Percentiles rank a stretch among this genome's conserved stretches.
Conservation (phyloP, 2,797 vertebrate genomes). For the Mus caroli region DNA sequence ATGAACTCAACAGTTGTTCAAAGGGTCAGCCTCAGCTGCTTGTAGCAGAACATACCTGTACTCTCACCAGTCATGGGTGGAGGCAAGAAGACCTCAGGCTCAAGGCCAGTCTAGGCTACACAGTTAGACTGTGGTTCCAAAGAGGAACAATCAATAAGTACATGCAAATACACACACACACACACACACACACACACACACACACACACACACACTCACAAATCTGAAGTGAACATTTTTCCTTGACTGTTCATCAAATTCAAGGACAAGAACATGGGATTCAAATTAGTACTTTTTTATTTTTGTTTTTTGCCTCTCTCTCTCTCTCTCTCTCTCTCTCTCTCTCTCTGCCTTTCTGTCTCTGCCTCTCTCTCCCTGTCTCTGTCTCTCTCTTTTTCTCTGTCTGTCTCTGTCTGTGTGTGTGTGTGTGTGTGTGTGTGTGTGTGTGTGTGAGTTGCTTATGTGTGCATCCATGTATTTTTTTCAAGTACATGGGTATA, state of each 20-base stretch:
- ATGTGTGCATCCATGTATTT: background rate
- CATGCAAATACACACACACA: background rate
- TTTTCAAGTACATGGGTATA: background rate
- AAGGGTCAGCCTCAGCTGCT: constrained; percentile 24
- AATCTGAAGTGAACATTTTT: background rate
- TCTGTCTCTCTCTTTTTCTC: no score
- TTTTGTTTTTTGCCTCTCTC: background rate
- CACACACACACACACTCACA: background rate
- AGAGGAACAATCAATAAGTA: background rate
- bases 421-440: background rate
- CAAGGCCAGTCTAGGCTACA: background rate
- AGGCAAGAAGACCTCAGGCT: background rate
- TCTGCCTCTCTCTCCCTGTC: background rate
- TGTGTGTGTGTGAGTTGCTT: background rate
- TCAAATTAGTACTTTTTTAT: background rate
- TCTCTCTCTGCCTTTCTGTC: no score
- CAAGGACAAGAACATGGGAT: background rate
- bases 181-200: background rate
- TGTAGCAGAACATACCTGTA: background rate
- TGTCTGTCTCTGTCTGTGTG: no score
- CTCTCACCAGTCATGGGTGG: background rate
- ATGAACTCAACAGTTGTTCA: constrained; percentile 56
- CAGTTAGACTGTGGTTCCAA: background rate
- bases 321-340: no score
- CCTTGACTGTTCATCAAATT: background rate